These are phyloP conservation scores for Benthochromis sp. DNA, from an alignment of 2,113 vertebrate species.

Conservation along the genomic window DNA sequence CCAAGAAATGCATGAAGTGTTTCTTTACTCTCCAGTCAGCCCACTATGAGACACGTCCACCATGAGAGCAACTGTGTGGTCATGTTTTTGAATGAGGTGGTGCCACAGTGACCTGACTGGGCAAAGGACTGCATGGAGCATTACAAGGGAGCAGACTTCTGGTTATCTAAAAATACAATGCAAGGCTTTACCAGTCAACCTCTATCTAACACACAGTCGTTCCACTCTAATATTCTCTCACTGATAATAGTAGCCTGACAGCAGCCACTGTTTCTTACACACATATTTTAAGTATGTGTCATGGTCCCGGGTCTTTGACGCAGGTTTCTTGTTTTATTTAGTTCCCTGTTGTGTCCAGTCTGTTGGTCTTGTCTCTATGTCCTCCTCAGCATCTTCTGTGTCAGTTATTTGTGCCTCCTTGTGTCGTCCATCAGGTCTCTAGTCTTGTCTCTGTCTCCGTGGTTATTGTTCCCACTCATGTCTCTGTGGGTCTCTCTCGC, in stretches of 20 bases:
- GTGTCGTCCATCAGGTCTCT: not conserved
- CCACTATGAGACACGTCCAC: not conserved
- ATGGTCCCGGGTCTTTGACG: not conserved
- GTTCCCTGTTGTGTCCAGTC: not conserved
- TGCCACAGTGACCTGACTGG: not conserved
- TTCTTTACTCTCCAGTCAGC: slow-evolving; percentile 26
- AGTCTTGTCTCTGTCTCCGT: not conserved
- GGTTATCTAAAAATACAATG: not conserved
- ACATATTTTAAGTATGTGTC: not conserved
- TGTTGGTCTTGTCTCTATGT: not conserved
- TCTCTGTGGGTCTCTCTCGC: not conserved
- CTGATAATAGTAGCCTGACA: not conserved
- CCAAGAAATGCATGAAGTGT: not conserved
- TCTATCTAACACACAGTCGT: not conserved
- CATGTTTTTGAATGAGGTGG: not conserved
- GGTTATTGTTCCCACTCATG: not conserved
- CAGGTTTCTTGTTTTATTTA: not conserved
- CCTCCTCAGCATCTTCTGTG: not conserved
- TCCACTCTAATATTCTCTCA: not conserved
- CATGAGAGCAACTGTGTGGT: not conserved
- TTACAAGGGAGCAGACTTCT: not conserved
- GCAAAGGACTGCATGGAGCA: not conserved
- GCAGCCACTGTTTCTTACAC: not conserved
- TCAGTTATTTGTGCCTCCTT: not conserved
- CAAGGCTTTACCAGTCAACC: not conserved